Evolutionary conservation across 2,888 invertebrate genomes (phyloP), one percentile per base, ranked within the genome.

Genomic region (Timandra comae): DNA sequence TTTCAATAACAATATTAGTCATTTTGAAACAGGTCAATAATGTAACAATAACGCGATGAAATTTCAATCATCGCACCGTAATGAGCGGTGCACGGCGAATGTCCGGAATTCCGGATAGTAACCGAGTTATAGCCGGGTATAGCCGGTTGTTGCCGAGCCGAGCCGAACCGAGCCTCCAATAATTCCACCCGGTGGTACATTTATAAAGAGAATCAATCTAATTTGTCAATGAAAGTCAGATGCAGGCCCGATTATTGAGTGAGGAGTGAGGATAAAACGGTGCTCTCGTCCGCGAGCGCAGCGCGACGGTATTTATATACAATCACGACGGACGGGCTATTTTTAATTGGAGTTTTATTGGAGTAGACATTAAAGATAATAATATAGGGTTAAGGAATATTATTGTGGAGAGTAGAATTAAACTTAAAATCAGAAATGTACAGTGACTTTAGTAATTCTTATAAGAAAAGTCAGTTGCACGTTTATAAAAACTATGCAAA

Each of bases 181-280:
- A 46, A 52, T 50, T 60, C 52, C 46, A 46, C 38, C 36, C 35
- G 41, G 49, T 34, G 41, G 49, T 55, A 58, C 56, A 65, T 67
- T 72, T 67, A 66, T 70, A 61, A 53, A 52, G 52, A 57, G 63
- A 73, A 66, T 74, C 71, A 72, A 73, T 76, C 69, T 66, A 65
- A 69, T 75, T 75, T 66, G 66, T 72, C 69, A 73, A 76, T 72
- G 69, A 65, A 65, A 70, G 68, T 74, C 74, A 69, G 49, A 27
- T 52, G 43, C 75, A 75, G 70, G 60, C 49, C 34, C 41, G 54
- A 56, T 51, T 52, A 40, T 41, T 35, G 27, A 11, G 34, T 26
- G 39, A 12, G 30, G 29, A 29, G 9, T 41, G 35, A 5, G 2
- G 12, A 12, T 71, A 74, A 72, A 61, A 71, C 66, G 63, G 16